Evolutionary conservation across 2,797 vertebrate genomes (phyloP), one percentile per base, ranked within the genome.

Genomic region (Halcyon leucocephala): DNA sequence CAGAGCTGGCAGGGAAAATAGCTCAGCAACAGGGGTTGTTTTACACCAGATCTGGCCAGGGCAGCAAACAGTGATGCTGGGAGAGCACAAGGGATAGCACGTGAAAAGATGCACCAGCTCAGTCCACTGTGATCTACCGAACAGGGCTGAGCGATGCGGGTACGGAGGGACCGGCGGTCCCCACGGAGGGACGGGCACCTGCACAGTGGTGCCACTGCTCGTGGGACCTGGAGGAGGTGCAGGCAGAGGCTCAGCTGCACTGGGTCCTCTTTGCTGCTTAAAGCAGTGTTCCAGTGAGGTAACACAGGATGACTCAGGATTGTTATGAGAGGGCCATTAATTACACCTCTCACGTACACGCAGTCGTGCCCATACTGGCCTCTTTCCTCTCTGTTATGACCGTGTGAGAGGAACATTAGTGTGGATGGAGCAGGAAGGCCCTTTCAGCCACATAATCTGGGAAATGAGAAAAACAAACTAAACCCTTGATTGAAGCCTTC

Each of bases 291-390:
- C 21, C 46, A 10, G 44, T 10, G 64, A 62, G 46, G 60, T 41
- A 77, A 8, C 35, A 22, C 0, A 4, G 54, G 31, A 44, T 81
- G 90, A 44, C 52, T 39, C 85, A 31, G 51, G 79, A 14, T 8
- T 17, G 24, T 60, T 51, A 2, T 0, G 20, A 73, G 35, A n/a
- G 2, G 5, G 2, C 18, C 39, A 6, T 46, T 44, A 80, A 82
- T 77, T 39, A 58, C 76, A 58, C 8, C 60, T 82, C 85, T 44
- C 51, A 9, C 10, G 2, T 17, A 8, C 0, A 0, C 1, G 3
- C 2, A 0, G 57, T 37, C 70, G 0, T n/a, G 71, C 29, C 64
- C 18, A 2, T 2, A 69, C 4, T 1, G 14, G 62, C 71, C 49
- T 69, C n/a, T 86, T 29, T 72, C 49, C 58, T 18, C 73, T 71